Base-by-base conservation (phyloP, 2,888 invertebrate species). In the Sesia bembeciformis region DNA sequence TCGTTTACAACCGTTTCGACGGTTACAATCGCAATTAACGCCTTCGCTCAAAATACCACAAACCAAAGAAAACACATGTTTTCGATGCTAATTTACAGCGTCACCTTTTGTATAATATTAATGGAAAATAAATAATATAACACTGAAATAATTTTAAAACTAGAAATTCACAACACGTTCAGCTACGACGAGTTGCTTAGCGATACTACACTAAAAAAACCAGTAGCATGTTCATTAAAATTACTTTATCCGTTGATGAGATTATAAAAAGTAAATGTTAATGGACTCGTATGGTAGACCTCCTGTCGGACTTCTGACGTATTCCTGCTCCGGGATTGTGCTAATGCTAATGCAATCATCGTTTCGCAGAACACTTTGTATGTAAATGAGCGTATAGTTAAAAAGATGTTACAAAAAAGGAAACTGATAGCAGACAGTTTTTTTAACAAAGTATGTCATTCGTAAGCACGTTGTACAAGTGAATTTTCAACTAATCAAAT, bases 291-390 rank as follows among this genome's bases (percentile, higher is more conserved):
- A 23, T 23, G 23, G 23, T 23, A 64, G 55, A 53, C 57, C 64
- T 63, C 62, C 64, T 64, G 68, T 63, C 62, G 51, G 52, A 4
- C 50, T 8, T 50, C 4, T 46, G 46, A 53, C 52, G 56, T 56
- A 59, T 58, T 61, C 59, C 58, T 58, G 62, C 58, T 57, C 65
- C 64, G 63, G 68, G 67, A 68, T 67, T 66, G 61, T 63, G 63
- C 64, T 68, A 65, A 74, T 68, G 70, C 70, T 73, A 76, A 76
- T 75, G 65, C 64, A 65, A 66, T 71, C 69, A 68, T 66, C 64
- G 69, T 74, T 78, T 81, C 76, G 74, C 70, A 71, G 75, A 84
- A 80, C 81, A 79, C 77, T 82, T 78, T 83, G 78, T 84, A 84
- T 84, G 81, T 70, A 77, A 83, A 84, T 84, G 61, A 79, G 73